Evolutionary conservation across 2,888 invertebrate genomes (phyloP).

Genomic region (Clanis bilineata): DNA sequence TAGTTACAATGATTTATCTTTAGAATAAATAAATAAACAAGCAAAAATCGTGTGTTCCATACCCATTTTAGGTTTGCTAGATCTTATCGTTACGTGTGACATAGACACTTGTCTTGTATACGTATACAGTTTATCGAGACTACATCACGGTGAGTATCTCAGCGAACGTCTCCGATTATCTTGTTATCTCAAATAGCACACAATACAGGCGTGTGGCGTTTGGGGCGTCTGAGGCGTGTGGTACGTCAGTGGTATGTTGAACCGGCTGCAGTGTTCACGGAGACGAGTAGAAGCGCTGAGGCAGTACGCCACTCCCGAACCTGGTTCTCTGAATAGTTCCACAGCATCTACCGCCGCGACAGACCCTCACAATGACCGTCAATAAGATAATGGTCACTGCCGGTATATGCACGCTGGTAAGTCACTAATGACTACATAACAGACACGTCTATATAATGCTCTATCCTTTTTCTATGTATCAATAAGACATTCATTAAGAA

Average conservation of each 20-base stretch:
- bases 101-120: neutral
- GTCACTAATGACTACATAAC: constrained; percentile 23
- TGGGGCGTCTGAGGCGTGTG: constrained; percentile 16
- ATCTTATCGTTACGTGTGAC: neutral
- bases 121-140: constrained; percentile 7
- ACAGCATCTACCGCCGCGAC: neutral
- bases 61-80: neutral
- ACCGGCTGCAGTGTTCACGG: constrained; percentile 21
- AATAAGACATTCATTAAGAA: neutral
- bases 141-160: constrained; percentile 15
- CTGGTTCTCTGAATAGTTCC: neutral
- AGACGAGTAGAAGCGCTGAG: constrained; percentile 6
- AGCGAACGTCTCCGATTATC: constrained; percentile 16
- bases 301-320: constrained; percentile 10
- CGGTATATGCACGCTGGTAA: constrained; percentile 47
- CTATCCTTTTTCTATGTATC: neutral
- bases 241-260: constrained; percentile 48
- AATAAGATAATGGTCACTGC: constrained; percentile 47
- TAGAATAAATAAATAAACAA: neutral
- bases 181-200: constrained; percentile 15
- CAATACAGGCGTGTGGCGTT: neutral
- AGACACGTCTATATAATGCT: neutral
- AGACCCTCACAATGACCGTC: constrained; percentile 31
- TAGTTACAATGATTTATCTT: neutral
- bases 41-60: neutral